These are phyloP conservation scores for Mormyrops attenuatus DNA, from an alignment of 2,797 vertebrate genomes.

Conservation along the genomic window DNA sequence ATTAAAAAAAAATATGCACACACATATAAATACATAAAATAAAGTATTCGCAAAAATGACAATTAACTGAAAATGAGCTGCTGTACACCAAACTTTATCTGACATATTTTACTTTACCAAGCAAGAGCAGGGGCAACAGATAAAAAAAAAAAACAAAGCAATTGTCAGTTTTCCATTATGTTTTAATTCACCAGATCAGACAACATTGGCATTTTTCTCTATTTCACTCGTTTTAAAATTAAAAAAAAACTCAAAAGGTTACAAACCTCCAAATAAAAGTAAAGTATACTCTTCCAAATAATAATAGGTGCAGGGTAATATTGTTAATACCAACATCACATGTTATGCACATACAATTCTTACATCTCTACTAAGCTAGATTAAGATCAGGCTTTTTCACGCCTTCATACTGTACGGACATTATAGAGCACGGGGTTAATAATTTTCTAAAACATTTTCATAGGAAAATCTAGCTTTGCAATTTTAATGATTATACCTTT, in stretches of 20 bases:
- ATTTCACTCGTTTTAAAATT: neutral
- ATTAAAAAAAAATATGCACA: neutral
- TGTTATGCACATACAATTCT: neutral
- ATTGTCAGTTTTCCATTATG: neutral
- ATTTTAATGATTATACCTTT: neutral
- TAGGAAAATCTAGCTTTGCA: neutral
- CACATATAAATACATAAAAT: neutral
- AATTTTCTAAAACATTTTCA: neutral
- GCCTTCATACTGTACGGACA: neutral
- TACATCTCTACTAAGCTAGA: neutral
- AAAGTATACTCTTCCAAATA: neutral
- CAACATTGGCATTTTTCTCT: neutral
- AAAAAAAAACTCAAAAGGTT: neutral
- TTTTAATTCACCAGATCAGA: neutral
- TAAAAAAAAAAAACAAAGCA: no score
- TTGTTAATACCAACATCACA: neutral
- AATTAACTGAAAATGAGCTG: neutral
- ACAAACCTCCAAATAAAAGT: neutral
- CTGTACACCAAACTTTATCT: no score
- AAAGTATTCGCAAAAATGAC: neutral
- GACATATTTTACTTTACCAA: no score
- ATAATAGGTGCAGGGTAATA: neutral
- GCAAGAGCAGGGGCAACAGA: no score
- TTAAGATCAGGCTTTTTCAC: neutral
- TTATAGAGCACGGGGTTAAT: neutral